These are phyloP conservation scores for Artemia franciscana DNA, from an alignment of 1,140 invertebrate species.

Conservation along the genomic window DNA sequence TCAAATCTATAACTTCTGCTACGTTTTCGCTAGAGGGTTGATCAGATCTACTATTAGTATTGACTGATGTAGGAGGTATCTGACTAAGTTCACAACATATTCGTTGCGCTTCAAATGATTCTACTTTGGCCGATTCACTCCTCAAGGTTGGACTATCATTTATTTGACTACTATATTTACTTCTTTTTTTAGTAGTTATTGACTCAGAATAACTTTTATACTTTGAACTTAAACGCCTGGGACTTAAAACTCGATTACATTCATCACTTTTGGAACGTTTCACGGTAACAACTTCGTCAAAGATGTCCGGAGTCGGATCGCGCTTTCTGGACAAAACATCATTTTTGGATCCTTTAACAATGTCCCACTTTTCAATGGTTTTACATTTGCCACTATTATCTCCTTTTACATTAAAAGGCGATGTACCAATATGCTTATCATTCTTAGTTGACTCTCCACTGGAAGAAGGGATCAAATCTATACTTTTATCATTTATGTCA, in stretches of 20 bases:
- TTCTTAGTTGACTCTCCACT: neutral
- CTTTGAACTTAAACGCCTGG: no score
- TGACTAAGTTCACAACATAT: neutral
- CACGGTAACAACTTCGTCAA: neutral
- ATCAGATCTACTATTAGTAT: neutral
- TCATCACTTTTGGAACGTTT: neutral
- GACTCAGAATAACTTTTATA: no score
- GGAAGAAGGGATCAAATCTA: neutral
- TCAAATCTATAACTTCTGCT: neutral
- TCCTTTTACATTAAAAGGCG: neutral
- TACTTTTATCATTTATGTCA: neutral
- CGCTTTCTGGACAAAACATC: neutral
- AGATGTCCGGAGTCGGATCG: neutral
- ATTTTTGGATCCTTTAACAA: no score
- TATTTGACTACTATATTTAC: no score
- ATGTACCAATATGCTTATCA: neutral
- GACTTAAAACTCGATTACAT: no score
- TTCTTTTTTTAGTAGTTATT: no score
- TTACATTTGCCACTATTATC: neutral
- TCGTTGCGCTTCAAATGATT: neutral
- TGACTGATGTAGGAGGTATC: neutral
- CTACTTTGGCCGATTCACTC: no score
- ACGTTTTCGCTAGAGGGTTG: no score
- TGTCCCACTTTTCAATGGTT: no score
- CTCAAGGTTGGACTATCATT: no score